phyloP scores from a whole-genome alignment of 1,140 invertebrate genomes.

The Eueides isabella region DNA sequence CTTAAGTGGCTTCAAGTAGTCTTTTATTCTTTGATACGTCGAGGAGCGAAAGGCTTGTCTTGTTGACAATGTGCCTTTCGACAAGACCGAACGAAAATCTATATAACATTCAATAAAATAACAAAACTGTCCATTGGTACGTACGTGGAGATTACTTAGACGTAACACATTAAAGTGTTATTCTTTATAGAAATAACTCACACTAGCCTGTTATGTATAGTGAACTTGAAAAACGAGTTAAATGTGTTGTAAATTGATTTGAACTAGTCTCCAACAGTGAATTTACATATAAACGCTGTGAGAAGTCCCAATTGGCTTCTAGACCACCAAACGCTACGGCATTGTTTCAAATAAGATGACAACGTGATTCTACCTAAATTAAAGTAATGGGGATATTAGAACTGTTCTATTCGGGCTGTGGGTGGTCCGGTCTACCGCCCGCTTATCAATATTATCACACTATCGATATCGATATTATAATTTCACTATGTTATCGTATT shows the following conservation, averaged over 20 bases:
- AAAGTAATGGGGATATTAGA: conserved; percentile 51
- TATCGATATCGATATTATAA: conserved; percentile 51
- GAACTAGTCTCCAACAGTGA: not conserved
- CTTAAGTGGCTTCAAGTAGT: conserved; percentile 35
- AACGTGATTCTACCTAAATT: conserved; percentile 57
- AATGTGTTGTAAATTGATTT: not conserved
- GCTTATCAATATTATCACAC: conserved; percentile 59
- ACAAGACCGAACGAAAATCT: conserved; percentile 29
- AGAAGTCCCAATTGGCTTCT: not conserved
- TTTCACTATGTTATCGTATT: conserved; percentile 68
- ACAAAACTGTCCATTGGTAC: conserved; percentile 19
- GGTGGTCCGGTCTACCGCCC: conserved; percentile 68
- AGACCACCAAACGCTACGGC: conserved; percentile 30
- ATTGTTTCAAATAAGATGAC: conserved; percentile 47
- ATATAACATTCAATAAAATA: conserved; percentile 26
- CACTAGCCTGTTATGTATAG: not conserved
- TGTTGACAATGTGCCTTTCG: conserved; percentile 34
- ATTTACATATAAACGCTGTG: conserved; percentile 26
- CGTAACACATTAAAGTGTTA: conserved; percentile 1
- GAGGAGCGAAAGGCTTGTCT: conserved; percentile 35
- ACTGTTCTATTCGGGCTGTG: conserved; percentile 43
- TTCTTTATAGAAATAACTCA: conserved; percentile 9
- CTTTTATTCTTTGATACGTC: conserved; percentile 38
- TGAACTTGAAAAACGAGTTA: not conserved
- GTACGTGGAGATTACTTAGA: not conserved